These are phyloP conservation scores for Ceratosolen fusciceps DNA, from an alignment of 1,140 invertebrate species.

Conservation along the genomic window DNA sequence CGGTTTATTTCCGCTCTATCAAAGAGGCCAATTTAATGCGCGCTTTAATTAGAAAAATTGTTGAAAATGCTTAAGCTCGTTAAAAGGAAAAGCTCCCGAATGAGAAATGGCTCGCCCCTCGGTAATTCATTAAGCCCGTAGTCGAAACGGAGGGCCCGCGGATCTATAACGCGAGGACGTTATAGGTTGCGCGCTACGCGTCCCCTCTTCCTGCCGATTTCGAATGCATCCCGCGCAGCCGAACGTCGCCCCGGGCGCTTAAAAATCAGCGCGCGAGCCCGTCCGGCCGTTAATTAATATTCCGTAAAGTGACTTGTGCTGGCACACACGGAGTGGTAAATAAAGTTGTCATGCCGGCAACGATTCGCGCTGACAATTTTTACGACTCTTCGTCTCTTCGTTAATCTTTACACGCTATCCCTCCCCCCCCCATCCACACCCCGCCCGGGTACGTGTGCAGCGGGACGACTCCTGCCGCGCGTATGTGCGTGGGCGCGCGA, in stretches of 20 bases:
- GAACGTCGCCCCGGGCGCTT: neutral
- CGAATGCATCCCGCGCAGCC: neutral
- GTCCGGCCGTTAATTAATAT: slow-evolving; percentile 36
- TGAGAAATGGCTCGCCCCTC: neutral
- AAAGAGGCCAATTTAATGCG: neutral
- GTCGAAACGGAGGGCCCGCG: neutral
- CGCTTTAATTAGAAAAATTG: slow-evolving; percentile 1
- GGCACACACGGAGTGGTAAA: slow-evolving; percentile 30
- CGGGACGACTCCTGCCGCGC: too few relatives aligned
- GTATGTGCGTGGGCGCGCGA: neutral
- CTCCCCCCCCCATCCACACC: too few relatives aligned
- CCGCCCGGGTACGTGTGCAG: neutral
- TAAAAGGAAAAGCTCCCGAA: neutral
- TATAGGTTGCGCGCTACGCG: neutral
- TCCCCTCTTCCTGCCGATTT: neutral
- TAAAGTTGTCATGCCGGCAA: slow-evolving; percentile 37
- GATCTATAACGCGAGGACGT: neutral
- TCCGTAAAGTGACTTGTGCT: slow-evolving; percentile 37
- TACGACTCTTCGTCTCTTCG: slow-evolving; percentile 45
- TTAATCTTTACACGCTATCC: slow-evolving; percentile 35
- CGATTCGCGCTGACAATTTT: slow-evolving; percentile 43
- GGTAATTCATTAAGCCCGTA: neutral
- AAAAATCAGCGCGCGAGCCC: neutral
- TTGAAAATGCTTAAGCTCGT: neutral
- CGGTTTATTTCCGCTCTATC: neutral